A percentile compares a stretch with the other conserved stretches of the same genome.
These are phyloP conservation scores for Antennarius striatus DNA, from an alignment of 2,113 vertebrate genomes.

Conservation along the genomic window DNA sequence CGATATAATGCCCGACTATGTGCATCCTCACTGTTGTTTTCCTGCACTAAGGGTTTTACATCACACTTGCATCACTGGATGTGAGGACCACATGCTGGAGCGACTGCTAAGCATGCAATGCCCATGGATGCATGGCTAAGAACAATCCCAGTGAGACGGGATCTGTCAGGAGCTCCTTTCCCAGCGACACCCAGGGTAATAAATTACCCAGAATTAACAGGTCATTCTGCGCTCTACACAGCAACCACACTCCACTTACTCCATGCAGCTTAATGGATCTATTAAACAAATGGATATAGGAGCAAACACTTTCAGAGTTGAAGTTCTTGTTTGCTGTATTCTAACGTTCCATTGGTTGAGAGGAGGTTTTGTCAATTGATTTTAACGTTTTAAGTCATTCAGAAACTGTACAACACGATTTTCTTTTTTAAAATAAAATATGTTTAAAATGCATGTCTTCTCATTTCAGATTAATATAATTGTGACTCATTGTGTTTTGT, in stretches of 20 bases:
- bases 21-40: slow-evolving; percentile 65
- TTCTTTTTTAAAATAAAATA: neutral
- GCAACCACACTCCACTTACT: slow-evolving; percentile 57
- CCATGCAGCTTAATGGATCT: slow-evolving; percentile 76
- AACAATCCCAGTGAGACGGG: slow-evolving; percentile 66
- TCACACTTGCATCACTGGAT: slow-evolving; percentile 74
- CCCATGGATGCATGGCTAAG: slow-evolving; percentile 56
- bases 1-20: slow-evolving; percentile 49
- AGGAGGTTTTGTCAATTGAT: neutral
- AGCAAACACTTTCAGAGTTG: slow-evolving; percentile 52
- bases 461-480: no score
- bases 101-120: slow-evolving; percentile 50
- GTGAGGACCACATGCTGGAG: slow-evolving; percentile 51
- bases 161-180: slow-evolving; percentile 64
- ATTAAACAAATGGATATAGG: slow-evolving; percentile 76
- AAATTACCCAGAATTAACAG: slow-evolving; percentile 80
- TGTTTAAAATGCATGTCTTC: no score
- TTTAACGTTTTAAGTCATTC: neutral
- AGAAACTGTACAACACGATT: neutral
- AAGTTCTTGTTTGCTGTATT: slow-evolving; percentile 31
- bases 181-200: slow-evolving; percentile 66
- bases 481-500: no score
- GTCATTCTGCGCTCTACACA: slow-evolving; percentile 65
- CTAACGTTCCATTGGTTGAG: slow-evolving; percentile 5
- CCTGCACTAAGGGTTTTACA: slow-evolving; percentile 67